These are phyloP conservation scores for Aphidius gifuensis DNA, from an alignment of 1,140 invertebrate species.

Conservation along the genomic window DNA sequence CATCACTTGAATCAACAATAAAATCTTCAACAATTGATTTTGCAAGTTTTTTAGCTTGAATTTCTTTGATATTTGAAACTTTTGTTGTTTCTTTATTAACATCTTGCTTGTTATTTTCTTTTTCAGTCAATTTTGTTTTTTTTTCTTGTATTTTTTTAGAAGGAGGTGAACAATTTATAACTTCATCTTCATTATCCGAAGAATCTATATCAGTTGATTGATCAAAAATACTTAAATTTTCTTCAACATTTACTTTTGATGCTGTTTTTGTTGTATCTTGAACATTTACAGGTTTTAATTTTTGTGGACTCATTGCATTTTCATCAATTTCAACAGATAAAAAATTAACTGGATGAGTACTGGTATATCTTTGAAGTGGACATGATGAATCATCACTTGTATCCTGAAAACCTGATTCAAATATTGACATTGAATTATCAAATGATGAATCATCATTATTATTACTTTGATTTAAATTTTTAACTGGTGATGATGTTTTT, in stretches of 20 bases:
- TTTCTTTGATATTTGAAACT: background rate
- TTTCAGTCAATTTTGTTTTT: too few species aligned
- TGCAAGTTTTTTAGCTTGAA: slow-evolving; percentile 13
- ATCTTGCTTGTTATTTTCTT: too few species aligned
- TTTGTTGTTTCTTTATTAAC: too few species aligned
- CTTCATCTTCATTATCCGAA: background rate
- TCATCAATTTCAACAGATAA: slow-evolving; percentile 20
- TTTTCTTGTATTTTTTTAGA: too few species aligned
- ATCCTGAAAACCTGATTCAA: slow-evolving; percentile 27
- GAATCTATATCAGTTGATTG: background rate
- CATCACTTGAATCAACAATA: slow-evolving; percentile 18
- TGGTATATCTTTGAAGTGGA: slow-evolving; percentile 38
- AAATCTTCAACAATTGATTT: slow-evolving; percentile 20
- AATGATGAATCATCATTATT: too few species aligned
- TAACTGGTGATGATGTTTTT: too few species aligned
- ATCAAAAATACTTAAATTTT: background rate
- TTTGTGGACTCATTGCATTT: slow-evolving; percentile 1
- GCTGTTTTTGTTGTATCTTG: background rate
- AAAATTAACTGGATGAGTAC: slow-evolving; percentile 29
- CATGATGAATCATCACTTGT: slow-evolving; percentile 38
- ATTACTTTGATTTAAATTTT: too few species aligned
- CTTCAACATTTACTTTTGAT: too few species aligned
- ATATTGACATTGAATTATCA: background rate
- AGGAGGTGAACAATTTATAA: too few species aligned
- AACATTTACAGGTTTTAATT: background rate